These are phyloP conservation scores for Bombyx huttoni DNA, from an alignment of 2,888 invertebrate species.

Conservation along the genomic window DNA sequence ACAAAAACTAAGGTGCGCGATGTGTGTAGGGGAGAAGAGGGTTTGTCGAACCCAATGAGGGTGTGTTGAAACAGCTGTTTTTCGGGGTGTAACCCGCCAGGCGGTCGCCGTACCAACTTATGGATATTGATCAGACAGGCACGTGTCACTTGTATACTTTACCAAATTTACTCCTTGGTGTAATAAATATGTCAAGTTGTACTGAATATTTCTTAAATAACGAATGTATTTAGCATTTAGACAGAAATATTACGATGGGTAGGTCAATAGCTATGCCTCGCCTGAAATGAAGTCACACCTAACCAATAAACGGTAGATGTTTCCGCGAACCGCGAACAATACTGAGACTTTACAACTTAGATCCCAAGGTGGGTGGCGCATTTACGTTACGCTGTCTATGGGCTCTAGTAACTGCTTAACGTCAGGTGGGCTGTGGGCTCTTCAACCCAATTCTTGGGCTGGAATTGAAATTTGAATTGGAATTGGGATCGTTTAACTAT, in stretches of 20 bases:
- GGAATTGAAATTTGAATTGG: too few species aligned
- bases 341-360: too few species aligned
- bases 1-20: conserved; percentile 10
- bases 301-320: neutral
- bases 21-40: conserved; percentile 31
- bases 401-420: too few species aligned
- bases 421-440: too few species aligned
- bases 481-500: too few species aligned
- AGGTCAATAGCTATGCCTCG: neutral
- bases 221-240: too few species aligned
- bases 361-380: too few species aligned
- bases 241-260: neutral
- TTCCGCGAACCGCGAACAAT: neutral
- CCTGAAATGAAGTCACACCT: neutral
- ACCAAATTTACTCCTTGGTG: neutral
- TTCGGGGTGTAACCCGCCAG: conserved; percentile 59
- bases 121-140: conserved; percentile 61
- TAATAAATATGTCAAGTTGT: too few species aligned
- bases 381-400: too few species aligned
- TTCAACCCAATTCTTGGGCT: too few species aligned
- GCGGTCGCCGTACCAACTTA: conserved; percentile 65
- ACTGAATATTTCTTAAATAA: too few species aligned
- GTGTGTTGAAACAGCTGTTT: conserved; percentile 63
- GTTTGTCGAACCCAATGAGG: conserved; percentile 50
- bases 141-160: conserved; percentile 30